Percentiles rank a stretch among this genome's conserved stretches.
These are phyloP conservation scores for Alethe castanea DNA, from an alignment of 2,113 vertebrate species.

Conservation along the genomic window DNA sequence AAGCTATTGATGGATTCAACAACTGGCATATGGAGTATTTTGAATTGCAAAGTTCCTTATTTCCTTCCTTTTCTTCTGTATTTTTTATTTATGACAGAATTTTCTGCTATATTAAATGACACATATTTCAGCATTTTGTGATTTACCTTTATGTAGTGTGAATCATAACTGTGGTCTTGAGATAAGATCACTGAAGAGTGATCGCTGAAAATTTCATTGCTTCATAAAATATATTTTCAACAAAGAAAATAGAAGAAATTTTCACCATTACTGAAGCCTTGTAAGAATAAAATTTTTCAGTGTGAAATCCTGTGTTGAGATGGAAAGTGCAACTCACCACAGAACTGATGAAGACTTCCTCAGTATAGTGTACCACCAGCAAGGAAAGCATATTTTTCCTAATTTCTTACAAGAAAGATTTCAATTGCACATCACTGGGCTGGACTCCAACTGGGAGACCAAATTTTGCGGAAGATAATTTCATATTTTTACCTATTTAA, in stretches of 20 bases:
- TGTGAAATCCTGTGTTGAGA: background rate
- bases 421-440: background rate
- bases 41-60: background rate
- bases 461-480: background rate
- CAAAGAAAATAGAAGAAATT: background rate
- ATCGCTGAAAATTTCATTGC: background rate
- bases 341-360: background rate
- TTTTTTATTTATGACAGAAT: background rate
- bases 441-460: background rate
- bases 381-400: background rate
- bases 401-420: background rate
- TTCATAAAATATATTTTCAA: background rate
- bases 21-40: background rate
- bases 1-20: background rate
- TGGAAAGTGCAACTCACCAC: background rate
- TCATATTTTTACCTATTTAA: background rate
- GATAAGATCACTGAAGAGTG: background rate
- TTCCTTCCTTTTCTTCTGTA: rapidly evolving
- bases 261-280: background rate
- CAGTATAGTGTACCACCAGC: background rate
- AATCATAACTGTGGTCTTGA: background rate
- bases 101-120: background rate
- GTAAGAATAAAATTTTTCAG: background rate
- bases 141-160: background rate
- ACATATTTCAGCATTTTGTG: background rate